Evolutionary conservation across 2,888 invertebrate genomes (phyloP).

Genomic region (Limnephilus auricula): DNA sequence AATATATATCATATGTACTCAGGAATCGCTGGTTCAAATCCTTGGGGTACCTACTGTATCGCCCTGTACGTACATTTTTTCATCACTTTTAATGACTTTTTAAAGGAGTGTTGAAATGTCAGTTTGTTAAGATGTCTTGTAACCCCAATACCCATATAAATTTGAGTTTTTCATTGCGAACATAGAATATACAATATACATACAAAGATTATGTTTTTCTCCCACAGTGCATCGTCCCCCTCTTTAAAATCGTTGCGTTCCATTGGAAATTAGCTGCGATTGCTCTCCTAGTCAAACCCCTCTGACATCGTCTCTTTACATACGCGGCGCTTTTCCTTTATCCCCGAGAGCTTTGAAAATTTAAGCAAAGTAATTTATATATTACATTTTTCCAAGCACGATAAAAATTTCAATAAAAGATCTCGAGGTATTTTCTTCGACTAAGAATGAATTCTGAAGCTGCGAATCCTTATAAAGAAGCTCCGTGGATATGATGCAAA

Average conservation of each 20-base stretch:
- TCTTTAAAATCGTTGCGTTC: not conserved
- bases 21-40: too few relatives aligned
- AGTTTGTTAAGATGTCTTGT: too few relatives aligned
- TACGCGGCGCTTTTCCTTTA: not conserved
- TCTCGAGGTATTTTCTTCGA: not conserved
- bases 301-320: constrained; percentile 21
- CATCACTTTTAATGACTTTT: too few relatives aligned
- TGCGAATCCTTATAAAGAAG: not conserved
- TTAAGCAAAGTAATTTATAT: not conserved
- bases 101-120: too few relatives aligned
- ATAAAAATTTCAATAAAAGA: not conserved
- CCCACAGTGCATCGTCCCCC: not conserved
- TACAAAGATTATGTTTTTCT: too few relatives aligned
- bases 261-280: constrained; percentile 63
- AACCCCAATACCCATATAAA: too few relatives aligned
- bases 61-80: too few relatives aligned
- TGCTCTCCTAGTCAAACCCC: constrained; percentile 53
- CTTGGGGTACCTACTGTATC: too few relatives aligned
- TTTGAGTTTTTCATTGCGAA: too few relatives aligned
- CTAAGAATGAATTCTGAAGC: not conserved
- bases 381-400: not conserved
- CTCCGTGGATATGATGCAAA: not conserved
- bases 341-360: constrained; percentile 44
- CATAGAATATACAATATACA: too few relatives aligned
- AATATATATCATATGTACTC: too few relatives aligned